Conservation (phyloP, 2,888 invertebrate genomes). For the Fragum whitleyi region DNA sequence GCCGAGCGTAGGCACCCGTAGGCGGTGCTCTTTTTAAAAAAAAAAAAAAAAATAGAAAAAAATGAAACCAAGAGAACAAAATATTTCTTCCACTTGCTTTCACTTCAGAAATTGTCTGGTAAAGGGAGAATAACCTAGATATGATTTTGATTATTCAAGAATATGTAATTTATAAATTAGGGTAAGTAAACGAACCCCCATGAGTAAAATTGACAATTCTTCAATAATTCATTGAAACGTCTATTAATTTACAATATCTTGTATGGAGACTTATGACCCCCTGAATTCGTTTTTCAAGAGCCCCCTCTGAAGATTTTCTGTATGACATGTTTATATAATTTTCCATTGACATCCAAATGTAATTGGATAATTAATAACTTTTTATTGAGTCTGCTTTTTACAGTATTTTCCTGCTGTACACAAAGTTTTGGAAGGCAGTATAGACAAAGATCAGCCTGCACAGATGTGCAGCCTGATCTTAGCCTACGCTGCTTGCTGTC, state of each 20-base stretch:
- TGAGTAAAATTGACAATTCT: not conserved
- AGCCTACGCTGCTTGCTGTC: too few relatives aligned
- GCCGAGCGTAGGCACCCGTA: too few relatives aligned
- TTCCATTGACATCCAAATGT: not conserved
- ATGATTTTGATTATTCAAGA: not conserved
- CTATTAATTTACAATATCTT: slow-evolving; percentile 31
- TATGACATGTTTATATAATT: slow-evolving; percentile 17
- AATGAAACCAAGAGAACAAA: too few relatives aligned
- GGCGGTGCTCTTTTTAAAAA: too few relatives aligned
- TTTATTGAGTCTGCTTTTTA: too few relatives aligned
- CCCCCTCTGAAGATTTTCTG: not conserved
- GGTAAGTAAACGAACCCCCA: slow-evolving; percentile 17
- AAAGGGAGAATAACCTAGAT: not conserved
- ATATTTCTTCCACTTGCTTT: too few relatives aligned
- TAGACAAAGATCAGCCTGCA: too few relatives aligned
- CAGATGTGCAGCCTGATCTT: too few relatives aligned
- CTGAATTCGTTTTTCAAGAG: not conserved
- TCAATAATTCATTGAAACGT: slow-evolving; percentile 28
- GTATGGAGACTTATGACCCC: slow-evolving; percentile 5
- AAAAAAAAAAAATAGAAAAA: too few relatives aligned
- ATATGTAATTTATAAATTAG: not conserved
- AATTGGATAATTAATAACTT: not conserved
- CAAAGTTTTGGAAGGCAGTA: too few relatives aligned
- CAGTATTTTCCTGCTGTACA: too few relatives aligned
- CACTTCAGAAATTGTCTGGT: too few relatives aligned